Evolutionary conservation across 2,113 vertebrate genomes (phyloP), one percentile per base, ranked within the genome.

Genomic region (Hoplias malabaricus): DNA sequence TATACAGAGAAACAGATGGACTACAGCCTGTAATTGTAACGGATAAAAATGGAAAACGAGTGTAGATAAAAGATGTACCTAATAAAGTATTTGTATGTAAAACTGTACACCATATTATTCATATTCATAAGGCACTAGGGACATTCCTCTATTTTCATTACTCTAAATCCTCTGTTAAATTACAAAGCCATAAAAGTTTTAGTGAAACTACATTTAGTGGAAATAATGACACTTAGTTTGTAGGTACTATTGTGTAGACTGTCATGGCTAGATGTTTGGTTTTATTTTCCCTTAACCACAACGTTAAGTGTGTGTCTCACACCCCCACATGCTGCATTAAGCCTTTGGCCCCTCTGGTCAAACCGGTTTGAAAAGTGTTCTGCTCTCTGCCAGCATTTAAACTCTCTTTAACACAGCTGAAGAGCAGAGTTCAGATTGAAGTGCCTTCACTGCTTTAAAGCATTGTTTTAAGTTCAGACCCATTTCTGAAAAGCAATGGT

Each of bases 311-410:
- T 68, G 59, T 73, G 63, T 73, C 73, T 69, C 63, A 84, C 77
- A 53, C 80, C 69, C 80, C 61, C 79, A 80, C 82, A 66, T 63
- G 66, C 69, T 46, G 57, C 69, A 65, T 69, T 56, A 79, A 80
- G 69, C 73, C 56, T 77, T 77, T 72, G 80, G 83, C 69, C 80
- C n/a, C 83, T 77, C 83, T 82, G 40, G 83, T 84, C 80, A 80
- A 77, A 84, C 83, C 83, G 73, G 83, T 82, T 84, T 84, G 54
- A 70, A 53, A 79, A 73, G 56, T 40, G 69, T 59, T 79, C 63
- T 46, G 69, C 63, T 69, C 80, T 69, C 40, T 77, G 72, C 76
- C 67, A 71, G 63, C 66, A 70, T 80, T 80, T 75, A 61, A 53
- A 76, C 79, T 80, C 63, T 71, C 46, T 68, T 79, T 79, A 79